A percentile compares a stretch with the other conserved stretches of the same genome.
Conservation (phyloP, 2,113 vertebrate genomes). For the Corydoras sp. region DNA sequence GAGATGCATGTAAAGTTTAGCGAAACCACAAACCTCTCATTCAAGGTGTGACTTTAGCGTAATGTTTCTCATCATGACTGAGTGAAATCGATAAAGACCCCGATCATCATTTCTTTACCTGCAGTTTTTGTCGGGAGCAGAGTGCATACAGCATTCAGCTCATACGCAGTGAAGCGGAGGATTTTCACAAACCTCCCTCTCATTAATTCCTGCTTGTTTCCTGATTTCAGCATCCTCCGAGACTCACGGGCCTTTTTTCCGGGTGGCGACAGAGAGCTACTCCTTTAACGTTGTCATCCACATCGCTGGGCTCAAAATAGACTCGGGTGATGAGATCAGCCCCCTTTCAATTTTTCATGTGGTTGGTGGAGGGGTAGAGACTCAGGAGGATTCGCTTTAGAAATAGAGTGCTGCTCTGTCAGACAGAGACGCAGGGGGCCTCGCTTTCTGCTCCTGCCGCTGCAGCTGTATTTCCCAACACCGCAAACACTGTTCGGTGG, state of each 20-base stretch:
- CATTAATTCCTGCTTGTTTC: conserved; percentile 27
- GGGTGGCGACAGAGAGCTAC: conserved; percentile 30
- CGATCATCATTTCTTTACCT: not conserved
- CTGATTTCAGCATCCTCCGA: conserved; percentile 18
- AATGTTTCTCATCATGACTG: not conserved
- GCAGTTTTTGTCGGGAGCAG: conserved; percentile 5
- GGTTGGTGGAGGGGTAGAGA: conserved; percentile 57
- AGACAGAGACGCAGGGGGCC: conserved; percentile 33
- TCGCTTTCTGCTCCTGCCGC: conserved; percentile 19
- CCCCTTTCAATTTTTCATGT: conserved; percentile 71
- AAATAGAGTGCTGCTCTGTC: conserved; percentile 41
- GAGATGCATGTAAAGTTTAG: not conserved
- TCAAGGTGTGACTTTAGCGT: not conserved
- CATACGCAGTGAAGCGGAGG: not conserved
- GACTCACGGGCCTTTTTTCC: conserved; percentile 10
- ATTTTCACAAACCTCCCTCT: conserved; percentile 12
- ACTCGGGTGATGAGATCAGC: conserved; percentile 65
- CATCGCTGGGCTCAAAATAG: conserved; percentile 67
- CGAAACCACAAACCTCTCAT: not conserved
- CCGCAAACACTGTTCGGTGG: conserved; percentile 21
- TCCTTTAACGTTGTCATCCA: conserved; percentile 66
- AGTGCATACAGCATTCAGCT: conserved; percentile 3
- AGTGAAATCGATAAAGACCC: not conserved
- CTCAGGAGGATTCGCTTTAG: conserved; percentile 58
- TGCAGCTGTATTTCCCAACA: conserved; percentile 29